phyloP scores from a whole-genome alignment of 2,113 vertebrate species.

The Entosphenus tridentatus region DNA sequence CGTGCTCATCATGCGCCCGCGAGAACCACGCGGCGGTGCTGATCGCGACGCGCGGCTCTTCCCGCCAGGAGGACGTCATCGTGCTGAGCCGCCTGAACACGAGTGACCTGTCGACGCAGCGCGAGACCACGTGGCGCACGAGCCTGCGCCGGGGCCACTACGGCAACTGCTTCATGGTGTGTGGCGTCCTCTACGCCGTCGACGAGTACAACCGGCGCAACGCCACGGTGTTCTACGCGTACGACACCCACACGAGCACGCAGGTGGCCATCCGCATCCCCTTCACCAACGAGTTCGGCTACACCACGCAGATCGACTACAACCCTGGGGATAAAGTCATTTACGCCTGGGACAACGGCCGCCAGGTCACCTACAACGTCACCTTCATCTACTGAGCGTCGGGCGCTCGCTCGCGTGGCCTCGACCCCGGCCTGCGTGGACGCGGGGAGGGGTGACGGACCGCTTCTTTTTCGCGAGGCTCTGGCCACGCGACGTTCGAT shows the following conservation, averaged over 20 bases:
- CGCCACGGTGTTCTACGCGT: constrained; percentile 73
- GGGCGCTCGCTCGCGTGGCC: neutral
- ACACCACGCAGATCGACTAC: constrained; percentile 86
- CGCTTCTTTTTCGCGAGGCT: no score
- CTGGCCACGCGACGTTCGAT: no score
- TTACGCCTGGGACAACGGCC: constrained; percentile 89
- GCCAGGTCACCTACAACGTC: constrained; percentile 77
- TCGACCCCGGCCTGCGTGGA: no score
- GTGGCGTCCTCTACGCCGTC: constrained; percentile 72
- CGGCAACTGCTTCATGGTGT: constrained; percentile 81
- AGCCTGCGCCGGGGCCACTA: constrained; percentile 58
- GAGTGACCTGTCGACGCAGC: constrained; percentile 49
- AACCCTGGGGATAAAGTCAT: constrained; percentile 76
- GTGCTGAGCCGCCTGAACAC: constrained; percentile 68
- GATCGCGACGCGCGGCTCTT: no score
- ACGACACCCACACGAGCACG: constrained; percentile 92
- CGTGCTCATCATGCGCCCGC: no score
- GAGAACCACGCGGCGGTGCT: no score
- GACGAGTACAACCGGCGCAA: constrained; percentile 59
- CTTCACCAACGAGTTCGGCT: constrained; percentile 66
- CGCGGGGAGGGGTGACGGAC: no score
- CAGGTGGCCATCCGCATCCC: constrained; percentile 71
- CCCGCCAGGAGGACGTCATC: constrained; percentile 57
- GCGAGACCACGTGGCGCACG: constrained; percentile 77
- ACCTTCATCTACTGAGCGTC: constrained; percentile 56